Conservation (phyloP, 1,140 invertebrate genomes). For the Rhagoletis zephyria region DNA sequence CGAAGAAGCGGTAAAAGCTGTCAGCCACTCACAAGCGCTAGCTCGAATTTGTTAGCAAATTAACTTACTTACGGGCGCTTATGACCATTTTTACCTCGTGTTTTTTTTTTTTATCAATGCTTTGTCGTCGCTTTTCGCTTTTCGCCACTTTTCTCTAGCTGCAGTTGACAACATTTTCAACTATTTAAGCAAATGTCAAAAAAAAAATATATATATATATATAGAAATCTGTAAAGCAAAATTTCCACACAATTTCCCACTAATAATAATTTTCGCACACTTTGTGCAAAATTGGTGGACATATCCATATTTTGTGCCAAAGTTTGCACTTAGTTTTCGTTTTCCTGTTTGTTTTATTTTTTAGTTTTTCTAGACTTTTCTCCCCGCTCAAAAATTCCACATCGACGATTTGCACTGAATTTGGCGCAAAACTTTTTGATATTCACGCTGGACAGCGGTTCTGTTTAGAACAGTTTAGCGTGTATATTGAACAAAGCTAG, state of each 20-base stretch:
- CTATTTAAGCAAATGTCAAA: background rate
- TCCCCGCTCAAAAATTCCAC: background rate
- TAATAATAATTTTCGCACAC: background rate
- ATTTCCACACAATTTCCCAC: background rate
- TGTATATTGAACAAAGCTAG: background rate
- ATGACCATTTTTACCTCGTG: too few species aligned
- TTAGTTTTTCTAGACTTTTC: background rate
- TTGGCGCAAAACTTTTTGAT: conserved; percentile 2
- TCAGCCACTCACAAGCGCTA: too few species aligned
- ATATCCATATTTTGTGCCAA: conserved; percentile 1
- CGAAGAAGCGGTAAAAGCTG: too few species aligned
- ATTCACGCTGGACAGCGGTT: background rate
- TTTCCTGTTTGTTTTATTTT: background rate
- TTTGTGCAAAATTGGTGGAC: background rate
- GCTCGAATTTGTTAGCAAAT: too few species aligned
- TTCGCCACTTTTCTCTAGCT: background rate
- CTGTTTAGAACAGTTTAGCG: conserved; percentile 3
- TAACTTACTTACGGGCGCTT: too few species aligned
- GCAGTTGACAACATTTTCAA: background rate
- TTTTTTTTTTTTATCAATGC: too few species aligned
- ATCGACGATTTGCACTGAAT: background rate
- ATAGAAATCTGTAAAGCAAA: background rate
- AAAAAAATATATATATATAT: background rate
- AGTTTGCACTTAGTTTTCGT: background rate
- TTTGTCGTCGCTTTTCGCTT: too few species aligned